These are phyloP conservation scores for Parauchenoglanis punctatus DNA, from an alignment of 2,797 vertebrate genomes.

Conservation along the genomic window DNA sequence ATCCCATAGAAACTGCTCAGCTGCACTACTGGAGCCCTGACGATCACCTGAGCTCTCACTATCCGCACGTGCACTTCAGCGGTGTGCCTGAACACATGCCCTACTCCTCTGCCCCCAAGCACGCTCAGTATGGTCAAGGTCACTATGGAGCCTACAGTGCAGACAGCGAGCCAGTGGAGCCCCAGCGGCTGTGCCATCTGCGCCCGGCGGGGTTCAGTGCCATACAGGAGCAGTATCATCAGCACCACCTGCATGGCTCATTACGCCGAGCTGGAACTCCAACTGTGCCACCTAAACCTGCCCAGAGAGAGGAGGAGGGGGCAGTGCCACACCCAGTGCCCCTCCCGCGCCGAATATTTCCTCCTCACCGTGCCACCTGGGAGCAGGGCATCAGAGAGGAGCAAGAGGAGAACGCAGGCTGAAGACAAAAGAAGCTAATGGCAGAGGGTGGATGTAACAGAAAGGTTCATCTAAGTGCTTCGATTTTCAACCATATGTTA, in stretches of 20 bases:
- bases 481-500: slow-evolving; percentile 5
- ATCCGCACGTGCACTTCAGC: slow-evolving; percentile 95
- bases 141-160: slow-evolving; percentile 62
- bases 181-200: slow-evolving; percentile 78
- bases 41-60: slow-evolving; percentile 60
- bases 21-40: slow-evolving; percentile 84
- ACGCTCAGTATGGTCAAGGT: slow-evolving; percentile 85
- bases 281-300: slow-evolving; percentile 59
- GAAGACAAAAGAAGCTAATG: background rate
- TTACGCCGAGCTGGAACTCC: slow-evolving; percentile 67
- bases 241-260: slow-evolving; percentile 76
- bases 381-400: slow-evolving; percentile 93
- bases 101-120: slow-evolving; percentile 77
- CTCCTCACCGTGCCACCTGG: slow-evolving; percentile 87
- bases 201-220: slow-evolving; percentile 80
- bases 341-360: slow-evolving; percentile 90
- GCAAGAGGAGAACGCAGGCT: slow-evolving; percentile 46
- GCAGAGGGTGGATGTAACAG: background rate
- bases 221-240: slow-evolving; percentile 65
- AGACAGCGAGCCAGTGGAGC: slow-evolving; percentile 75
- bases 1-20: slow-evolving; percentile 89
- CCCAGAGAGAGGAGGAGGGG: slow-evolving; percentile 75
- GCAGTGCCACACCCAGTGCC: slow-evolving; percentile 85
- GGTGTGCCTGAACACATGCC: slow-evolving; percentile 52
- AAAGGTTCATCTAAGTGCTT: background rate